Conservation (phyloP, 2,888 invertebrate genomes). For the Drosophila macrothrix region DNA sequence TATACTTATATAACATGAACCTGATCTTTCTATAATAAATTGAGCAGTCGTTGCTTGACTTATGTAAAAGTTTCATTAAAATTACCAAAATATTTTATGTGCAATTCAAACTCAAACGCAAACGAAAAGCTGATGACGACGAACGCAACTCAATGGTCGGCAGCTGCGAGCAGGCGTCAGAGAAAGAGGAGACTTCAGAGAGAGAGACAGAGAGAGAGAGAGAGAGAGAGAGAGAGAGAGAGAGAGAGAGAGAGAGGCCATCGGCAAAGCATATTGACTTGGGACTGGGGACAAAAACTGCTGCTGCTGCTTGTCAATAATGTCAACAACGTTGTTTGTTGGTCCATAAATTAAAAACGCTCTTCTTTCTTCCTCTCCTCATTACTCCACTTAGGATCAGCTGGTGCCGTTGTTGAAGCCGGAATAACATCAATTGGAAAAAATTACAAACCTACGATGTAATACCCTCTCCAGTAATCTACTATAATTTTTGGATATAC, state of each 20-base stretch:
- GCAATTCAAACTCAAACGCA: constrained; percentile 42
- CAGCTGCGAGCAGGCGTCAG: constrained; percentile 36
- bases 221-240: not conserved
- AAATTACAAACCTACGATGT: not conserved
- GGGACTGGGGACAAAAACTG: constrained; percentile 38
- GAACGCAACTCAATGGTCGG: constrained; percentile 44
- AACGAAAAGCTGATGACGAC: constrained; percentile 18
- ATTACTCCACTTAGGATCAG: constrained; percentile 36
- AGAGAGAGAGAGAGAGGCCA: constrained; percentile 3
- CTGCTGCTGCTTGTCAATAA: constrained; percentile 73
- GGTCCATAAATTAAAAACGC: constrained; percentile 74
- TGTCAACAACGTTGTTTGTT: constrained; percentile 80
- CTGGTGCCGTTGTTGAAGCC: constrained; percentile 44
- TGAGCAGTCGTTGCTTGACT: constrained; percentile 25
- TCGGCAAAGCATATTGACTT: constrained; percentile 60
- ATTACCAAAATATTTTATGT: constrained; percentile 59
- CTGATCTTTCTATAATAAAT: constrained; percentile 21
- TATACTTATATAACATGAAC: not conserved
- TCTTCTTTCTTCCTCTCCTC: not conserved
- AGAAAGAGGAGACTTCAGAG: not conserved
- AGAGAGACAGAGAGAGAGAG: not conserved
- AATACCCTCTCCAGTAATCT: constrained; percentile 11
- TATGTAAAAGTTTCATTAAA: constrained; percentile 55
- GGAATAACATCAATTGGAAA: constrained; percentile 15
- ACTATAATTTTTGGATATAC: not conserved